Conservation (phyloP, 1,140 invertebrate genomes). For the Heliconius hewitsoni region DNA sequence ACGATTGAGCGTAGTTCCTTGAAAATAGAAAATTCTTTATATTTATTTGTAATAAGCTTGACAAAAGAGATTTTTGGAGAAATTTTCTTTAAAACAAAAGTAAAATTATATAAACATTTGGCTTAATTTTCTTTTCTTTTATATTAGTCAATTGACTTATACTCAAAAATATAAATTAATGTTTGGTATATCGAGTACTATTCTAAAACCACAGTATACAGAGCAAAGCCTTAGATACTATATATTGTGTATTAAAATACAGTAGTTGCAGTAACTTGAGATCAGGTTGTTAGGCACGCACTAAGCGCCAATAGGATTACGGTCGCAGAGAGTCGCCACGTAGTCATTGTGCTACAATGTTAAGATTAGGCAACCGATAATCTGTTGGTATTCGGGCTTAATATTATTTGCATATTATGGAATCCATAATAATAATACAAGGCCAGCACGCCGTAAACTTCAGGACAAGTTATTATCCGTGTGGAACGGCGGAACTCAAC, state of each 20-base stretch:
- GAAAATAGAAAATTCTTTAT: background rate
- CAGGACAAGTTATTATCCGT: background rate
- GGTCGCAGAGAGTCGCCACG: constrained; percentile 11
- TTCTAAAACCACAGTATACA: background rate
- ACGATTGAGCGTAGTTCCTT: background rate
- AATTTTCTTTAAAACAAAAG: background rate
- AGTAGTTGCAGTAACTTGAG: constrained; percentile 2
- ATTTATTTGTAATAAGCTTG: background rate
- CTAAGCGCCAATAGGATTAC: constrained; percentile 7
- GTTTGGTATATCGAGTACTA: background rate
- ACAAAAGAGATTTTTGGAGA: background rate
- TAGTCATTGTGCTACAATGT: constrained; percentile 17
- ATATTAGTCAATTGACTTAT: no score
- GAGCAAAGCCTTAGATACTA: background rate
- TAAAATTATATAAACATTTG: no score
- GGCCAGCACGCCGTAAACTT: background rate
- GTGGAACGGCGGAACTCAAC: no score
- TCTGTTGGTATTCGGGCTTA: background rate
- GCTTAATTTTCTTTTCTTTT: no score
- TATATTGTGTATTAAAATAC: constrained; percentile 3
- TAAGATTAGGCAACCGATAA: constrained; percentile 9
- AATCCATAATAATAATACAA: background rate
- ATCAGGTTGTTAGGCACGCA: constrained; percentile 7
- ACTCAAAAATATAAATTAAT: background rate
- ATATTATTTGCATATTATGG: constrained; percentile 10